These are phyloP conservation scores for Phrixothrix hirtus DNA, from an alignment of 2,888 invertebrate species.

Conservation along the genomic window DNA sequence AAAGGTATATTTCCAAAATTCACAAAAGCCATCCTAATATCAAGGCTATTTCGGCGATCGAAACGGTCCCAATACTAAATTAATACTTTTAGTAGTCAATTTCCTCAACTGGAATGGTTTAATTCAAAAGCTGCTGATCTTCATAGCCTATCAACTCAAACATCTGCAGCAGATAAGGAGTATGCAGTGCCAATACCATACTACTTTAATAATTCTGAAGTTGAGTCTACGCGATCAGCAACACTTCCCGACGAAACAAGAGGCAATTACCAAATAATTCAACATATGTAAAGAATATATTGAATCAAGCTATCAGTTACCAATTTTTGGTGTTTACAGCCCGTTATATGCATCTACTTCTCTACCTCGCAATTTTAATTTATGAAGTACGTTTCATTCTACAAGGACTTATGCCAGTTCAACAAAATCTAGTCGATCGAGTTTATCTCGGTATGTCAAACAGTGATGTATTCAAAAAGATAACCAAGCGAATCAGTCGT, in stretches of 20 bases:
- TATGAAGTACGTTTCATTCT: constrained; percentile 36
- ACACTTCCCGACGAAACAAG: constrained; percentile 79
- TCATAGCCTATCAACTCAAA: constrained; percentile 89
- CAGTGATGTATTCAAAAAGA: no score
- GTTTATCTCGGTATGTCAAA: constrained; percentile 37
- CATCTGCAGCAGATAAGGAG: constrained; percentile 65
- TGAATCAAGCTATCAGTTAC: constrained; percentile 62
- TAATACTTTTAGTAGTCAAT: constrained; percentile 90
- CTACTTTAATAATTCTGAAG: constrained; percentile 73
- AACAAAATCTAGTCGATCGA: constrained; percentile 50
- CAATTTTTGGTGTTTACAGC: constrained; percentile 55
- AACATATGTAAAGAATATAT: constrained; percentile 59
- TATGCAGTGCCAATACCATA: constrained; percentile 69
- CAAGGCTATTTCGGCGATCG: constrained; percentile 82
- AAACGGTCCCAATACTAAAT: constrained; percentile 72
- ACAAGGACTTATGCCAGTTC: constrained; percentile 48
- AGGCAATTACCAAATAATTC: constrained; percentile 75
- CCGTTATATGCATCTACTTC: constrained; percentile 59
- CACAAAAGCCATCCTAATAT: constrained; percentile 85
- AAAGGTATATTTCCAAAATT: no score
- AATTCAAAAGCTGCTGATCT: constrained; percentile 85
- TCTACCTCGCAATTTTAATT: constrained; percentile 48
- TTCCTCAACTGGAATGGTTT: constrained; percentile 94
- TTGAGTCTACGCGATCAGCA: constrained; percentile 69
- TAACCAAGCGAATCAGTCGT: no score